These are phyloP conservation scores for Equus quagga DNA, from an alignment of 2,113 vertebrate species.

Conservation along the genomic window DNA sequence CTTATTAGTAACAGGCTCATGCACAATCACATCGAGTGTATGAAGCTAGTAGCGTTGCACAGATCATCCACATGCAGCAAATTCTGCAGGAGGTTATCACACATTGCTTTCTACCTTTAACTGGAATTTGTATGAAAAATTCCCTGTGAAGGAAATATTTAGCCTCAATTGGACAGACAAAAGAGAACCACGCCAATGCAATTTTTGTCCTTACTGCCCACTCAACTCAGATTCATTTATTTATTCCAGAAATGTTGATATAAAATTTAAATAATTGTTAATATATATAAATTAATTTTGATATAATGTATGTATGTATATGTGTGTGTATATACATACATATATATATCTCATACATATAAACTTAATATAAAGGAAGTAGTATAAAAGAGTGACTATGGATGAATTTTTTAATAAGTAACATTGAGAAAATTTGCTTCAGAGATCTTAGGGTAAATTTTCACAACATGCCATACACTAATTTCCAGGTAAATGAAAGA, in stretches of 20 bases:
- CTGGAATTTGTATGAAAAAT: slow-evolving; percentile 43
- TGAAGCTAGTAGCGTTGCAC: not conserved
- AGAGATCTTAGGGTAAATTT: not conserved
- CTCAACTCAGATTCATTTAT: slow-evolving; percentile 16
- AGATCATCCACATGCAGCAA: not conserved
- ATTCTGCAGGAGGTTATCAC: slow-evolving; percentile 32
- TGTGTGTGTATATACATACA: not conserved
- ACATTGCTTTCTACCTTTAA: slow-evolving; percentile 62
- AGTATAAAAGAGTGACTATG: not conserved
- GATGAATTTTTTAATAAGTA: not conserved
- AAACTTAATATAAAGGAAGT: slow-evolving; percentile 1
- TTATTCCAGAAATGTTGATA: not conserved
- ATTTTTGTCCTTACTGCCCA: not conserved
- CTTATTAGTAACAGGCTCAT: slow-evolving; percentile 47
- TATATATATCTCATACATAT: not conserved
- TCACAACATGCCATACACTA: not conserved
- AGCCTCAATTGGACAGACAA: slow-evolving; percentile 4
- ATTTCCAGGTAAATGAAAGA: not conserved
- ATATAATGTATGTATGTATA: not conserved
- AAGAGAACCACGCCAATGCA: slow-evolving; percentile 23
- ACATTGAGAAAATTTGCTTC: not conserved
- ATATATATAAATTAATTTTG: not conserved
- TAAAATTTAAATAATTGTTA: not conserved
- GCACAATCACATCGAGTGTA: not conserved
- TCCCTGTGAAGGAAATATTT: slow-evolving; percentile 57